Base-by-base conservation (phyloP, 1,140 invertebrate species). In the Pemphigus obesinymphae region DNA sequence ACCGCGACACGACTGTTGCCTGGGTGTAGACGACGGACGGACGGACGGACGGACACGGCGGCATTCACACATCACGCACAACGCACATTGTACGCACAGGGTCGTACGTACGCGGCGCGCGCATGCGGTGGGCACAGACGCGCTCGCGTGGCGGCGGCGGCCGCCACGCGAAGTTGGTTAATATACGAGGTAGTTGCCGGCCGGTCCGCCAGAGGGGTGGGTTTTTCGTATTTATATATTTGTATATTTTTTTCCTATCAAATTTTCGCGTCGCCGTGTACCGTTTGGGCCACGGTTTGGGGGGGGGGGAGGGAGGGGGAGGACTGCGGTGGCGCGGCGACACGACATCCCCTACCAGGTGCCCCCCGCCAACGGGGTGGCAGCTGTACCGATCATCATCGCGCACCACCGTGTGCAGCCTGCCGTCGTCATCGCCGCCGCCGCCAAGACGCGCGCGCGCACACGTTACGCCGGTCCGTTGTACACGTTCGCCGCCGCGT, bases 151-250 rank as follows among this genome's bases (percentile, higher is more conserved):
- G 23, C 75, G 34, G 31, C 53, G 55, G 34, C 26, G n/a, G 76
- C 70, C 29, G 58, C 29, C 23, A 29, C 50, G 61, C 50, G 2
- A 4, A 58, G 11, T 34, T 6, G n/a, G n/a, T n/a, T n/a, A n/a
- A n/a, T n/a, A n/a, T n/a, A n/a, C n/a, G n/a, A n/a, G n/a, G 43
- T 80, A 80, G 76, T 80, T 80, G 37, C 17, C 76, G 76, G 76
- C 76, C 34, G 76, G 76, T 80, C 76, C 76, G 76, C 76, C 63
- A 80, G 76, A 80, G 76, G 76, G 76, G 76, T 80, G 31, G 76
- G 55, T 78, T 78, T 76, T 58, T 11, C 53, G 37, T 40, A 8
- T 40, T 8, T 3, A 5, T 8, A 8, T 40, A 3, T 3, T 34
- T 11, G 31, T 37, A 2, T 29, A 29, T 61, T 15, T 0, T 26